A percentile compares a stretch with the other conserved stretches of the same genome.
These are phyloP conservation scores for Rhabdornis inornatus DNA, from an alignment of 2,113 vertebrate species.

Conservation along the genomic window DNA sequence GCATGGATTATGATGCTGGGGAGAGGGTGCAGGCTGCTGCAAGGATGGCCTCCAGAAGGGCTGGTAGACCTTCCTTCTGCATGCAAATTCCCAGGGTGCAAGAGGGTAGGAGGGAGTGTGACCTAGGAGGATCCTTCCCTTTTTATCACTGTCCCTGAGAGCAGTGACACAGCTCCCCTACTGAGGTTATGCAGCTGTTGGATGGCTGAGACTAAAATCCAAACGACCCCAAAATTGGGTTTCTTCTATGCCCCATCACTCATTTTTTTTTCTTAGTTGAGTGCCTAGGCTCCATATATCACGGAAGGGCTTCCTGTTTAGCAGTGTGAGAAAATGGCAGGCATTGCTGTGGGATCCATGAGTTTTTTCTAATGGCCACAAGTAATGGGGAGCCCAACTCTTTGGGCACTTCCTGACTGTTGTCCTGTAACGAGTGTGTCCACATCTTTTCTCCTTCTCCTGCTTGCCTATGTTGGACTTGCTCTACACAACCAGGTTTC, in stretches of 20 bases:
- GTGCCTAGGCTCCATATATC: not conserved
- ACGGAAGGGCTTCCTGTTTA: not conserved
- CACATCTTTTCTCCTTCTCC: not conserved
- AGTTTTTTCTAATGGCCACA: not conserved
- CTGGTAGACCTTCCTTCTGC: not conserved
- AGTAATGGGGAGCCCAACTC: not conserved
- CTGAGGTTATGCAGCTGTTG: not conserved
- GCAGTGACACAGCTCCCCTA: not conserved
- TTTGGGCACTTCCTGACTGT: not conserved
- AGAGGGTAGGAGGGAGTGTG: not conserved
- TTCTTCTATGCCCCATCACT: not conserved
- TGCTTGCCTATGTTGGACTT: not conserved
- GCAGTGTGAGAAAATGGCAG: not conserved
- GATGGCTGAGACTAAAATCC: not conserved
- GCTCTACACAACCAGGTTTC: not conserved
- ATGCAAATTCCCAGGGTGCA: fast-evolving
- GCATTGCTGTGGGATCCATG: not conserved
- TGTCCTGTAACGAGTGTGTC: not conserved
- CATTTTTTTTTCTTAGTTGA: not conserved
- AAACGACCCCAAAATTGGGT: not conserved
- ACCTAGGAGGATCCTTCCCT: not conserved
- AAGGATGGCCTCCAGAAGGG: not conserved
- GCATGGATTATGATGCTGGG: not conserved
- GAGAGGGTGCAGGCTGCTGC: not conserved
- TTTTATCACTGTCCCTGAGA: not conserved